A percentile compares a stretch with the other conserved stretches of the same genome.
Conservation (phyloP, 1,140 invertebrate genomes). For the Drosophila bifasciata region DNA sequence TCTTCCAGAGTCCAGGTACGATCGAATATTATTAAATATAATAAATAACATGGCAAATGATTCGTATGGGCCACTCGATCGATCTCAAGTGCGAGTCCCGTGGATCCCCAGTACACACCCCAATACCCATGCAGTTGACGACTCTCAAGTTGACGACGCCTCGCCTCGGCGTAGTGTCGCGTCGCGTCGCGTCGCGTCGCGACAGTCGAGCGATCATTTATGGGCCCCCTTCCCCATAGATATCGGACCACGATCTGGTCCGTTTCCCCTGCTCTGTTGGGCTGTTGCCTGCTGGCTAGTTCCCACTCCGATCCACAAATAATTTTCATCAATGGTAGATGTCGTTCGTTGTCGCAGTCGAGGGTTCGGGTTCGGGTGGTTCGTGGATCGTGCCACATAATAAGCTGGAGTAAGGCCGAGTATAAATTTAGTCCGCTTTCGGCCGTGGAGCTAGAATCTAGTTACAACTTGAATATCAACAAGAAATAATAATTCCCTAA, state of each 20-base stretch:
- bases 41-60: slow-evolving; percentile 68
- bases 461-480: background rate
- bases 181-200: no score
- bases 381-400: slow-evolving; percentile 40
- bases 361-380: background rate
- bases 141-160: no score
- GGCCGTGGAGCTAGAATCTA: slow-evolving; percentile 56
- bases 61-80: slow-evolving; percentile 64
- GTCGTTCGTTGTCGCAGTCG: slow-evolving; percentile 21
- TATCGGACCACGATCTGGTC: no score
- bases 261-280: no score
- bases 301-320: no score
- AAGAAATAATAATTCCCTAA: no score
- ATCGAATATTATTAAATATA: slow-evolving; percentile 52
- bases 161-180: no score
- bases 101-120: background rate
- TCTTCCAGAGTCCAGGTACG: slow-evolving; percentile 7
- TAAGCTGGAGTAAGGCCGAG: slow-evolving; percentile 66
- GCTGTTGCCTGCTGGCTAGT: no score
- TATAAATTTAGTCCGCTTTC: slow-evolving; percentile 67
- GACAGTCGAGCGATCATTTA: no score
- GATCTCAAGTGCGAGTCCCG: slow-evolving; percentile 42
- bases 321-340: background rate
- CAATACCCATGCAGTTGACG: no score
- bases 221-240: no score